Base-by-base conservation (phyloP, 2,797 vertebrate species). In the Lycodopsis pacificus region DNA sequence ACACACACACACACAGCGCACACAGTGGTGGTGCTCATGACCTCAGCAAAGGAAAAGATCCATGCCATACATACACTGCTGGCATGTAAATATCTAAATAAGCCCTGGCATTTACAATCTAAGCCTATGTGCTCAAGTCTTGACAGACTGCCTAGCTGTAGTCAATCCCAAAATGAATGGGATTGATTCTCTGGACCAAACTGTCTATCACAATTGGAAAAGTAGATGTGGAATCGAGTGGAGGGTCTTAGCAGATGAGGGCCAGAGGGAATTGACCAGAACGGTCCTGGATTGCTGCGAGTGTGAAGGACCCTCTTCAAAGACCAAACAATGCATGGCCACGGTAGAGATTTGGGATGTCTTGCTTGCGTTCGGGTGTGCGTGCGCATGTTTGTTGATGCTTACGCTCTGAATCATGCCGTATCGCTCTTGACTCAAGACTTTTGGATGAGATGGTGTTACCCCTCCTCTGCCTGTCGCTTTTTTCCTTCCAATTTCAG, bases 131-230 rank as follows among this genome's bases (percentile, higher is more conserved):
- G 59, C 76, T 76, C 30, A 46, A 17, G 36, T 79, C 64, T 85
- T 63, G 38, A 83, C 36, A 71, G 36, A 76, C 67, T 73, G 36
- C 5, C 17, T n/a, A 46, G 49, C 57, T 38, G 30, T 38, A 80
- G 83, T 91, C 85, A 90, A 88, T 91, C 84, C 66, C 20, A 73
- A 79, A 77, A 93, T 90, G 79, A 88, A 94, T 67, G 53, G 4
- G 70, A 94, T 94, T 91, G 90, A 95, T 92, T 91, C 57, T 57
- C 57, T 25, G 68, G 46, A 84, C 58, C 7, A 20, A 81, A 85
- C 58, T 91, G 87, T 92, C 92, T 57, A 89, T 91, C 75, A 71
- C 70, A 63, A 85, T 74, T 59, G 75, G 72, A 84, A 77, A 81
- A 75, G 76, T 71, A 68, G 81, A 83, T 82, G 66, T 84, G 71